A percentile compares a stretch with the other conserved stretches of the same genome.
Evolutionary conservation across 2,797 vertebrate genomes (phyloP).

Genomic region (Clamator glandarius): DNA sequence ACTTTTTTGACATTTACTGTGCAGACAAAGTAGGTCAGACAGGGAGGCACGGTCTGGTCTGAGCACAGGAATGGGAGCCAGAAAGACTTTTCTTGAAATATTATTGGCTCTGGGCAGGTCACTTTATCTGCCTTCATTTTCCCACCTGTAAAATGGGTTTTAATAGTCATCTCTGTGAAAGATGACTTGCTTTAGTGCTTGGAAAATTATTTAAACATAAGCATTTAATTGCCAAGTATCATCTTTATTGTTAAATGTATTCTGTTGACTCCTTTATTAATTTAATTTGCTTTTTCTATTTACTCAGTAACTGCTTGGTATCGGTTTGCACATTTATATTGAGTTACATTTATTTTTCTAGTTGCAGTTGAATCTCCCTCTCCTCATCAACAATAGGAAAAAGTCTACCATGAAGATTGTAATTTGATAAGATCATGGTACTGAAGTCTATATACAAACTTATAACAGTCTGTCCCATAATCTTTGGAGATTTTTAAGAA

Average conservation of each 20-base stretch:
- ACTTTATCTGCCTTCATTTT: background rate
- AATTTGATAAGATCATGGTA: constrained; percentile 42
- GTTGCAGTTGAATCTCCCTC: constrained; percentile 11
- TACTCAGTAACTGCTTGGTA: background rate
- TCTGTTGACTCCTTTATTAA: background rate
- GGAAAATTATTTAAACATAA: background rate
- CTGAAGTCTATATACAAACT: background rate
- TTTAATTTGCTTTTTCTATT: background rate
- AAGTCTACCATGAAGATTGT: constrained; percentile 27
- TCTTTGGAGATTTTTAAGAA: background rate
- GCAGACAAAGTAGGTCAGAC: constrained; percentile 65
- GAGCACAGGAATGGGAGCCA: constrained; percentile 58
- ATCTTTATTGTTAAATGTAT: constrained; percentile 20
- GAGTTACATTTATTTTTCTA: constrained; percentile 33
- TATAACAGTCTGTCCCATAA: background rate
- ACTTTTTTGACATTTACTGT: constrained; percentile 49
- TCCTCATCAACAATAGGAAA: background rate
- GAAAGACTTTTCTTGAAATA: constrained; percentile 10
- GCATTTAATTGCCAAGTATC: background rate
- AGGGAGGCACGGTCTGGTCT: constrained; percentile 37
- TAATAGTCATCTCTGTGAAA: background rate
- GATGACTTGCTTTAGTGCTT: background rate
- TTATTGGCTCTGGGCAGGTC: background rate
- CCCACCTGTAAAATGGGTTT: background rate
- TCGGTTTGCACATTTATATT: background rate